These are phyloP conservation scores for Sebastes minor DNA, from an alignment of 2,797 vertebrate species.

Conservation along the genomic window DNA sequence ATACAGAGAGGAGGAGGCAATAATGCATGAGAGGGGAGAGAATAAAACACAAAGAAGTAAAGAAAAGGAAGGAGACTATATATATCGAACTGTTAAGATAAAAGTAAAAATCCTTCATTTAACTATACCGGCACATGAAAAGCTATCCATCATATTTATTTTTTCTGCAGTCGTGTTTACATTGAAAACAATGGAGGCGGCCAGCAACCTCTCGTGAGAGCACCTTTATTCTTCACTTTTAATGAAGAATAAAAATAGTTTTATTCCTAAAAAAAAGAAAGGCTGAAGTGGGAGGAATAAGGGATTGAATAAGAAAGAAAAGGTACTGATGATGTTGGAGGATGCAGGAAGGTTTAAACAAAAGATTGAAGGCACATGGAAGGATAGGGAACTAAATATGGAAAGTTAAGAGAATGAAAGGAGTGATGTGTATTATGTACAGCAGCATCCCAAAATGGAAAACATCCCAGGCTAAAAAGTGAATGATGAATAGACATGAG, in stretches of 20 bases:
- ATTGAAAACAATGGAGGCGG: not conserved
- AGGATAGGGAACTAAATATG: slow-evolving; percentile 1
- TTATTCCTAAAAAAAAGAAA: not conserved
- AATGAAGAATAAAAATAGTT: not conserved
- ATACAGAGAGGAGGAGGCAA: not conserved
- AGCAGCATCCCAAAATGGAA: slow-evolving; percentile 1
- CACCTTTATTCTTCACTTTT: not conserved
- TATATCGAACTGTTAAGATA: not conserved
- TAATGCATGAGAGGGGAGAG: not conserved
- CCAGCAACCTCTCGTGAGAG: no score
- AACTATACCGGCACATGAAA: not conserved
- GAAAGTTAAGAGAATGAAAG: not conserved
- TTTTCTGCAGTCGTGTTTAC: not conserved
- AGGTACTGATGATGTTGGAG: not conserved
- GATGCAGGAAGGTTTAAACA: not conserved
- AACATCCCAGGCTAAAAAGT: slow-evolving; percentile 2
- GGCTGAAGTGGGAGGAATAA: not conserved
- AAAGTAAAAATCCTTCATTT: not conserved
- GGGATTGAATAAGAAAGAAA: not conserved
- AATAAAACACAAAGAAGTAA: not conserved
- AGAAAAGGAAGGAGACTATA: not conserved
- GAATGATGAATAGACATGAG: slow-evolving; percentile 22
- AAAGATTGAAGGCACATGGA: not conserved
- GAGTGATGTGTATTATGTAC: not conserved
- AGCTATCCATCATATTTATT: not conserved